Evolutionary conservation across 2,113 vertebrate species (phyloP).

Genomic region (Grallaria varia): DNA sequence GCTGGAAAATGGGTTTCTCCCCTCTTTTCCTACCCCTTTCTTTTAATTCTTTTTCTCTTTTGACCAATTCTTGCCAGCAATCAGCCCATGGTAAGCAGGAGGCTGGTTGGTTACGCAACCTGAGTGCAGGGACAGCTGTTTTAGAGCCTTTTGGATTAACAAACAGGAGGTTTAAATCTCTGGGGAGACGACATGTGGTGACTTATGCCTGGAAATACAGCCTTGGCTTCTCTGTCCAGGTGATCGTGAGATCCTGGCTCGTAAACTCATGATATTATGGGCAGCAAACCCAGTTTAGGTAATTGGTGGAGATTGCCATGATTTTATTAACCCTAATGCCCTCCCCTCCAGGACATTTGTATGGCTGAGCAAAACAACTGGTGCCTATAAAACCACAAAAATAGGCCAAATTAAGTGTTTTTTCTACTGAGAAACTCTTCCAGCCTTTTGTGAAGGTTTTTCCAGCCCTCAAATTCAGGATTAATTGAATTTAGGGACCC

Average conservation of each 20-base stretch:
- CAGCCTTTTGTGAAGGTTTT: not conserved
- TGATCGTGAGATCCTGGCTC: not conserved
- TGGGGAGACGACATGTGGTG: not conserved
- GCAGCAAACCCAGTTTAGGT: not conserved
- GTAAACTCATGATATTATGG: not conserved
- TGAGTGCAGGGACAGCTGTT: not conserved
- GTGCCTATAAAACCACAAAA: not conserved
- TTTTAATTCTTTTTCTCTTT: not conserved
- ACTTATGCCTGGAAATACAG: not conserved
- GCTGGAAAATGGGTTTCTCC: not conserved
- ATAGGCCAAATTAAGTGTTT: not conserved
- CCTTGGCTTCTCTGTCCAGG: accelerated
- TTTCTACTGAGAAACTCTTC: not conserved
- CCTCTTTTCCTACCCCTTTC: accelerated
- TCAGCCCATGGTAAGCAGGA: not conserved
- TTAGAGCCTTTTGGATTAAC: not conserved
- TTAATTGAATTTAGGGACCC: not conserved
- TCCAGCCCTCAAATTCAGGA: not conserved
- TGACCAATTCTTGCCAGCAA: not conserved
- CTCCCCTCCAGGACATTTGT: not conserved
- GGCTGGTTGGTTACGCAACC: not conserved
- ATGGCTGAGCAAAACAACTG: not conserved
- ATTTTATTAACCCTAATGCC: not conserved
- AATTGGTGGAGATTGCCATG: not conserved
- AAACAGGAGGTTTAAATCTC: not conserved